Evolutionary conservation across 2,888 invertebrate genomes (phyloP).

Genomic region (Cantharis nigra): DNA sequence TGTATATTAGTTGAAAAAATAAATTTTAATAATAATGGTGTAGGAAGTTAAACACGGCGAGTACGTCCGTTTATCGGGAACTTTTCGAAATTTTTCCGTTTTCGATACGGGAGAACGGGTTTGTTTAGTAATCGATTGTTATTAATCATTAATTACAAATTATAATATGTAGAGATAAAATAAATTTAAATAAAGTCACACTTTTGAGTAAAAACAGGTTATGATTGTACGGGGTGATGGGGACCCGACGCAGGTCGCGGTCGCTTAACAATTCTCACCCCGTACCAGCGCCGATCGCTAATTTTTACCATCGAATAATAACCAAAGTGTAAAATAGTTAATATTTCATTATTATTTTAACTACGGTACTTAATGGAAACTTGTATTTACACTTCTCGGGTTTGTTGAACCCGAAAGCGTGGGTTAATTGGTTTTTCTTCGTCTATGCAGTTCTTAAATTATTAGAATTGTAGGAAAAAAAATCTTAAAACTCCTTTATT

Average conservation of each 20-base stretch:
- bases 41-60: neutral
- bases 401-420: conserved; percentile 30
- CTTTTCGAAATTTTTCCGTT: neutral
- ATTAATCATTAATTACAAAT: conserved; percentile 21
- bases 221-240: neutral
- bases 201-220: neutral
- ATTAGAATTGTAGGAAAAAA: neutral
- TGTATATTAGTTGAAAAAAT: neutral
- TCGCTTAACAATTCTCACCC: neutral
- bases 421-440: conserved; percentile 6
- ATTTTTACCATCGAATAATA: conserved; percentile 24
- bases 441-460: neutral
- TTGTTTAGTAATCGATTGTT: neutral
- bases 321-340: conserved; percentile 23
- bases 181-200: neutral
- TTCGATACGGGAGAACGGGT: neutral
- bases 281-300: conserved; percentile 18
- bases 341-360: conserved; percentile 29
- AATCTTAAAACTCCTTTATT: neutral
- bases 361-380: conserved; percentile 30
- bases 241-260: neutral
- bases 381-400: conserved; percentile 28
- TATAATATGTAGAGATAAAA: neutral
- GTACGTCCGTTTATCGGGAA: neutral
- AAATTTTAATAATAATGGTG: neutral